Evolutionary conservation across 1,140 invertebrate genomes (phyloP), one percentile per base, ranked within the genome.

Genomic region (Drosophila watanabei): DNA sequence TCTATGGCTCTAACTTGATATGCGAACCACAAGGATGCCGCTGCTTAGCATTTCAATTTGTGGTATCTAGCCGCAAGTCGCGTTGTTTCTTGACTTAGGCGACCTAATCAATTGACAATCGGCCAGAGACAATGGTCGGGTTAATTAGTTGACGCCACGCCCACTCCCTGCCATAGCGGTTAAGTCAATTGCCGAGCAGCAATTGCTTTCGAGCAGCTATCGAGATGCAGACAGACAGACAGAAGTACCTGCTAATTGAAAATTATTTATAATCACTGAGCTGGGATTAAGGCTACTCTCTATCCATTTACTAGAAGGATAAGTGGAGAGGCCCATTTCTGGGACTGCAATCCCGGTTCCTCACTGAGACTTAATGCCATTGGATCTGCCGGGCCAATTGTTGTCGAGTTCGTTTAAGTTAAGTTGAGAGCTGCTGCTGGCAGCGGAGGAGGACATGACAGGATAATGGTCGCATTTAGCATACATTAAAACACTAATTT

Each of bases 401-500:
- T 69, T 71, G 64, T 56, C 49, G 35, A 48, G 69, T 66, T 68
- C 76, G 65, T 59, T 75, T 66, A 64, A 63, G 57, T 73, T 52
- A 79, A 86, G 57, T 73, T 52, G 81, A 86, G 60, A 48, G 52
- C 56, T 16, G 52, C 56, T 16, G n/a, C 28, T 51, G 48, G 65
- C 62, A 16, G 39, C 66, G 80, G 84, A 89, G 18, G 39, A 70
- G 80, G 84, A 89, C 81, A 82, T 77, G 86, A 65, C 54, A 64
- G 75, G 86, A 90, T 90, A 90, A 90, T 90, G 86, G 72, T 48
- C 82, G 73, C 79, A 79, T 81, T 90, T 90, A 90, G 86, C 86
- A 90, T 90, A 90, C 86, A 90, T 90, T 90, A 90, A 90, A 90
- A 90, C 79, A 90, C 86, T 90, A 90, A 90, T 90, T 90, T 90